Percentiles rank a stretch among this genome's conserved stretches.
phyloP scores from a whole-genome alignment of 2,797 vertebrate genomes.

The Chromis chromis region DNA sequence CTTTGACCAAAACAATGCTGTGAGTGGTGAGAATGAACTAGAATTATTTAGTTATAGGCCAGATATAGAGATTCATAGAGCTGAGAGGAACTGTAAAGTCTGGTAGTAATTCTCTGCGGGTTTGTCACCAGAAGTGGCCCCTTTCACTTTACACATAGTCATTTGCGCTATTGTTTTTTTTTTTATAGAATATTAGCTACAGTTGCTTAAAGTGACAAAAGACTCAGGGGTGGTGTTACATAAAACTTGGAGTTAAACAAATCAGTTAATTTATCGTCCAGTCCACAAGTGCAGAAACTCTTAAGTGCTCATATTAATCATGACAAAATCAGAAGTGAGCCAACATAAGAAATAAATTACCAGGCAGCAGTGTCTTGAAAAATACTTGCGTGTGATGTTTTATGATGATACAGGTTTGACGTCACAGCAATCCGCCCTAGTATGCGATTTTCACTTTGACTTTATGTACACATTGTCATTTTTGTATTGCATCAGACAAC shows the following conservation, averaged over 20 bases:
- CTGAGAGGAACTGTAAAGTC: background rate
- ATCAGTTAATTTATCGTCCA: background rate
- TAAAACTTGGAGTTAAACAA: background rate
- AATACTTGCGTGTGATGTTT: background rate
- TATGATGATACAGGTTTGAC: conserved; percentile 1
- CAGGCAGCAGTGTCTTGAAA: background rate
- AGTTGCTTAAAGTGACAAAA: background rate
- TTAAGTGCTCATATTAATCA: background rate
- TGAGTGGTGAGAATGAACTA: background rate
- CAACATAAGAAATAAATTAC: background rate
- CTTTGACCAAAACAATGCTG: background rate
- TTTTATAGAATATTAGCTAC: background rate
- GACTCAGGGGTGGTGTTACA: background rate
- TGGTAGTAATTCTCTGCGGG: background rate
- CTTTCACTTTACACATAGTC: background rate
- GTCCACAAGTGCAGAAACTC: background rate
- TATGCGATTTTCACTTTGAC: background rate
- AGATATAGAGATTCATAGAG: background rate
- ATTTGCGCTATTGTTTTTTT: background rate
- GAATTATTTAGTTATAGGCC: background rate
- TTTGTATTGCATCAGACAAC: conserved; percentile 7
- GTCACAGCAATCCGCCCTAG: background rate
- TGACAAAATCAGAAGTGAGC: background rate
- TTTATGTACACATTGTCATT: background rate
- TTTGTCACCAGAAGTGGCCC: background rate